A percentile compares a stretch with the other conserved stretches of the same genome.
Conservation (phyloP, 1,140 invertebrate genomes). For the Drosophila dunni region DNA sequence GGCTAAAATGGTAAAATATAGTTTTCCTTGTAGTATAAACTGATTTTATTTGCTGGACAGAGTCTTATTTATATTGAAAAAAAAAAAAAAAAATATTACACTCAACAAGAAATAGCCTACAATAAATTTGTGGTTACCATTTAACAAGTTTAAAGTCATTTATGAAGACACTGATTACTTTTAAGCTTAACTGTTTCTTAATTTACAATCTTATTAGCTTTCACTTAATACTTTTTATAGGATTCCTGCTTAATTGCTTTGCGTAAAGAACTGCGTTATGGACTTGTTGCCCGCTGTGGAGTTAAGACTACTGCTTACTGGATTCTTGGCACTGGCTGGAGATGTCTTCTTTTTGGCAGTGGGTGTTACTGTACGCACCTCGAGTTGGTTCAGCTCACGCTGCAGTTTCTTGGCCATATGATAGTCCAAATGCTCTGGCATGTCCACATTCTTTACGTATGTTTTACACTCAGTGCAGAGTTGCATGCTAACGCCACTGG, state of each 20-base stretch:
- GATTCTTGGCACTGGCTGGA: constrained; percentile 43
- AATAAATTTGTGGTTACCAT: background rate
- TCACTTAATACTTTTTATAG: background rate
- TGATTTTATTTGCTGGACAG: no score
- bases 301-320: constrained; percentile 44
- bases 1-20: no score
- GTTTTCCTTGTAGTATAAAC: no score
- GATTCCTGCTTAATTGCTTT: constrained; percentile 45
- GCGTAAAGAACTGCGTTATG: constrained; percentile 74
- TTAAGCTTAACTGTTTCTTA: background rate
- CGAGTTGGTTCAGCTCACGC: constrained; percentile 68
- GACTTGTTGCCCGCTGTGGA: constrained; percentile 50
- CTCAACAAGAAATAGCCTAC: background rate
- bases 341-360: constrained; percentile 45
- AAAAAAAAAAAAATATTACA: background rate
- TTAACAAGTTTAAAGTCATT: constrained; percentile 4
- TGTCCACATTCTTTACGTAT: constrained; percentile 86
- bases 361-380: constrained; percentile 51
- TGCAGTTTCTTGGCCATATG: constrained; percentile 89
- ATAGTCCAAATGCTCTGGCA: constrained; percentile 89
- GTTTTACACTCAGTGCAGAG: constrained; percentile 88
- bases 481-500: constrained; percentile 72
- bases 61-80: no score
- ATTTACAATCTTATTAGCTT: background rate
- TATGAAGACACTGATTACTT: constrained; percentile 2